Evolutionary conservation across 1,140 invertebrate species (phyloP).

Genomic region (Hormaphis cornu): DNA sequence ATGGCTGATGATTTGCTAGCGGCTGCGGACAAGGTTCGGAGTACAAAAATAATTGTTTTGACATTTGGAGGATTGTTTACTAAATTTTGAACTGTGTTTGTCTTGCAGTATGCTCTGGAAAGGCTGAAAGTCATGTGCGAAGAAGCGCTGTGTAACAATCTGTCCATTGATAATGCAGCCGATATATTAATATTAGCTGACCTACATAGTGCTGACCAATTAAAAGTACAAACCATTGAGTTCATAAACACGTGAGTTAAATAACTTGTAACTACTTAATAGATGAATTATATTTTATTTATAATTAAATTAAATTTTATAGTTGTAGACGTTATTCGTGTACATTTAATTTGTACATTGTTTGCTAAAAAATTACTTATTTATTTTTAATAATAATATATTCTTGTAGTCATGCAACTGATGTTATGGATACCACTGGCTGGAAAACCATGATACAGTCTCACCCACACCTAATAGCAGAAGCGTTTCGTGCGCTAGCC

Average conservation of each 20-base stretch:
- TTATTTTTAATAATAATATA: conserved; percentile 38
- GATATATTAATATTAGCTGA: conserved; percentile 96
- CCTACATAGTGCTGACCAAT: conserved; percentile 94
- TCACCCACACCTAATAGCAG: conserved; percentile 94
- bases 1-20: conserved; percentile 96
- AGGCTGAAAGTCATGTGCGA: conserved; percentile 99
- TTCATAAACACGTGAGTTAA: conserved; percentile 93
- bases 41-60: background rate
- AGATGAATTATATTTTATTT: too few relatives aligned
- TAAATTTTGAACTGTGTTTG: conserved; percentile 35
- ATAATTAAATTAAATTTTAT: too few relatives aligned
- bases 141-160: conserved; percentile 88
- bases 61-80: background rate
- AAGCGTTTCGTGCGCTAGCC: conserved; percentile 93
- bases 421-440: conserved; percentile 95
- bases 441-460: conserved; percentile 96
- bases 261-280: too few relatives aligned
- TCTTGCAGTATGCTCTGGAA: conserved; percentile 78
- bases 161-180: conserved; percentile 92
- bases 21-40: conserved; percentile 81
- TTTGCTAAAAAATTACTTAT: conserved; percentile 12
- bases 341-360: too few relatives aligned
- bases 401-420: conserved; percentile 96
- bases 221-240: conserved; percentile 97
- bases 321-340: too few relatives aligned